Conservation (phyloP, 1,140 invertebrate genomes). For the Dendroctonus ponderosae region DNA sequence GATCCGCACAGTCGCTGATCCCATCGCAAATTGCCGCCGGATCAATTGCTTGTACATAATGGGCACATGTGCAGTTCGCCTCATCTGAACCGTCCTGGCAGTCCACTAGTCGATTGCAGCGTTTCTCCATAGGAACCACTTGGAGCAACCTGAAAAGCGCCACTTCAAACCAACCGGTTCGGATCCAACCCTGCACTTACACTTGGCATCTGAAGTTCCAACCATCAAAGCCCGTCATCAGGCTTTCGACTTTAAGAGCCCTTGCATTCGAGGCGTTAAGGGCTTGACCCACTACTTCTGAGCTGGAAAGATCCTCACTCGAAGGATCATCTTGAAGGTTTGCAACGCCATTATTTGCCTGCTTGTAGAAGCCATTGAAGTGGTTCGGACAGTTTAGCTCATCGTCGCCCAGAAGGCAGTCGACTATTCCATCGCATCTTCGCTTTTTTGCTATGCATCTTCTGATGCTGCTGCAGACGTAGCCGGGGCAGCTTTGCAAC, state of each 20-base stretch:
- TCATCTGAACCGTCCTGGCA: conserved; percentile 84
- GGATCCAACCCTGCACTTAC: conserved; percentile 1
- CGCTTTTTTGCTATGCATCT: conserved; percentile 65
- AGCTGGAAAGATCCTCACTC: neutral
- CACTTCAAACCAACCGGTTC: conserved; percentile 24
- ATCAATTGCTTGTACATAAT: conserved; percentile 59
- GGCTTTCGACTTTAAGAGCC: too few relatives aligned
- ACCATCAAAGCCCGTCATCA: conserved; percentile 4
- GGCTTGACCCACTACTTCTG: too few relatives aligned
- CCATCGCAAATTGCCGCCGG: conserved; percentile 72
- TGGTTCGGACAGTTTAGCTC: conserved; percentile 61
- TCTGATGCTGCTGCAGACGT: conserved; percentile 60
- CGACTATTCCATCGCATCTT: conserved; percentile 68
- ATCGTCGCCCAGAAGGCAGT: conserved; percentile 76
- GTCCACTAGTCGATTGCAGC: conserved; percentile 70
- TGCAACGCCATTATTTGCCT: conserved; percentile 6
- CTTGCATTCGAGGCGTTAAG: too few relatives aligned
- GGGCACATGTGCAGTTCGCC: conserved; percentile 67
- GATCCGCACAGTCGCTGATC: conserved; percentile 71
- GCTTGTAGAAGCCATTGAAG: conserved; percentile 35
- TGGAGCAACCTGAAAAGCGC: conserved; percentile 60
- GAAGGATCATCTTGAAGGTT: too few relatives aligned
- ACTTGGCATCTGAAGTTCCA: conserved; percentile 4
- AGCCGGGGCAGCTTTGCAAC: conserved; percentile 66
- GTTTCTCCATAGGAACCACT: conserved; percentile 57